These are phyloP conservation scores for Bicyclus anynana DNA, from an alignment of 1,140 invertebrate genomes.

Conservation along the genomic window DNA sequence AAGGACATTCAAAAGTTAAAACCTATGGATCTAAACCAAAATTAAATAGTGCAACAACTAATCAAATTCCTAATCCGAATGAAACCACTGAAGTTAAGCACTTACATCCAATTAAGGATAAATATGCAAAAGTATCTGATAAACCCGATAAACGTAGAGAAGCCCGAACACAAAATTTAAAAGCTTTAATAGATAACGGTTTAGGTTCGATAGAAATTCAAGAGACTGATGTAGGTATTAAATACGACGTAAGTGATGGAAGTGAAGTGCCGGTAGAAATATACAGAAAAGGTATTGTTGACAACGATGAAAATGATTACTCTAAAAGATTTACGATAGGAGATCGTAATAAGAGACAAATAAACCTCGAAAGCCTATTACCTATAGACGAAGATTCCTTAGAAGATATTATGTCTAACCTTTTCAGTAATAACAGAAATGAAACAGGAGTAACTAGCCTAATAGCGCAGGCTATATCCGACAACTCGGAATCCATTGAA, in stretches of 20 bases:
- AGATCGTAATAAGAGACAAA: constrained; percentile 57
- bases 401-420: constrained; percentile 57
- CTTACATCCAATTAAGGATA: constrained; percentile 73
- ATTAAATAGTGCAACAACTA: constrained; percentile 32
- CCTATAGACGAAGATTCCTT: constrained; percentile 63
- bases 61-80: constrained; percentile 60
- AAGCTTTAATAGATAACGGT: constrained; percentile 54
- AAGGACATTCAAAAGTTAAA: constrained; percentile 90
- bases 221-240: constrained; percentile 76
- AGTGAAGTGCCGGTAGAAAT: constrained; percentile 72
- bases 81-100: constrained; percentile 79
- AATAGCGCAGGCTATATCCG: background rate
- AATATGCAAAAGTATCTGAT: constrained; percentile 41
- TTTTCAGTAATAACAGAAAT: background rate
- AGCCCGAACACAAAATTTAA: constrained; percentile 53
- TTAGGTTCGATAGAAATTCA: constrained; percentile 73
- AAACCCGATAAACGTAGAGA: constrained; percentile 33
- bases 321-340: constrained; percentile 46
- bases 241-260: constrained; percentile 77
- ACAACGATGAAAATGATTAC: constrained; percentile 70
- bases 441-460: background rate
- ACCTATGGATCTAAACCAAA: constrained; percentile 82
- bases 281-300: constrained; percentile 79
- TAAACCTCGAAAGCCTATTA: constrained; percentile 55
- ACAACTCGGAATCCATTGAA: background rate